phyloP scores from a whole-genome alignment of 2,888 invertebrate genomes.

The Cancer borealis region DNA sequence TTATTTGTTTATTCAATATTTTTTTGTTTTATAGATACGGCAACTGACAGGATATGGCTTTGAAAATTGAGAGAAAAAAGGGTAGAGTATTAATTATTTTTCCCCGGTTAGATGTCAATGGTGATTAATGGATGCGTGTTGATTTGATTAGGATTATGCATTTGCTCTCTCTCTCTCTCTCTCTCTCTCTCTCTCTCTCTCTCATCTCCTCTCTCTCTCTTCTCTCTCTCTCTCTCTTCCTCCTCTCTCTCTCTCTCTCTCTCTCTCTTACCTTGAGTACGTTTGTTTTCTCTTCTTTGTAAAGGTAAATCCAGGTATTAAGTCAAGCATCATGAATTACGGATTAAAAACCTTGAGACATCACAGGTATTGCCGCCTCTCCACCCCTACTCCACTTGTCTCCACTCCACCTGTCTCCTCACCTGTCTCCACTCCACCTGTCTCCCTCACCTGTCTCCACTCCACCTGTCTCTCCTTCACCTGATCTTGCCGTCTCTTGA shows the following conservation, averaged over 20 bases:
- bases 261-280: not conserved
- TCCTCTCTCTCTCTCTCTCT: conserved; percentile 54
- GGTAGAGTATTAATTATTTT: not conserved
- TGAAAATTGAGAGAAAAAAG: not conserved
- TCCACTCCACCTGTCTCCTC: too few species aligned
- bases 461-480: not conserved
- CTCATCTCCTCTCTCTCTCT: conserved; percentile 42
- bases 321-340: not conserved
- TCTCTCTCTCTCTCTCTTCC: conserved; percentile 38
- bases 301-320: not conserved
- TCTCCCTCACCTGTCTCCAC: not conserved
- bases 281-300: not conserved
- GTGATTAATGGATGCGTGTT: not conserved
- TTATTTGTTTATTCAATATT: not conserved
- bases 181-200: conserved; percentile 52
- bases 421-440: not conserved
- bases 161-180: conserved; percentile 16
- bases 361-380: not conserved
- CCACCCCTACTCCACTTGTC: not conserved
- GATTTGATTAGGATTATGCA: conserved; percentile 8
- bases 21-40: not conserved
- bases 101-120: not conserved
- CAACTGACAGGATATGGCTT: not conserved
- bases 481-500: not conserved
- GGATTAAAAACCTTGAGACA: not conserved